Conservation (phyloP, 2,888 invertebrate species). For the Agelastica alni region DNA sequence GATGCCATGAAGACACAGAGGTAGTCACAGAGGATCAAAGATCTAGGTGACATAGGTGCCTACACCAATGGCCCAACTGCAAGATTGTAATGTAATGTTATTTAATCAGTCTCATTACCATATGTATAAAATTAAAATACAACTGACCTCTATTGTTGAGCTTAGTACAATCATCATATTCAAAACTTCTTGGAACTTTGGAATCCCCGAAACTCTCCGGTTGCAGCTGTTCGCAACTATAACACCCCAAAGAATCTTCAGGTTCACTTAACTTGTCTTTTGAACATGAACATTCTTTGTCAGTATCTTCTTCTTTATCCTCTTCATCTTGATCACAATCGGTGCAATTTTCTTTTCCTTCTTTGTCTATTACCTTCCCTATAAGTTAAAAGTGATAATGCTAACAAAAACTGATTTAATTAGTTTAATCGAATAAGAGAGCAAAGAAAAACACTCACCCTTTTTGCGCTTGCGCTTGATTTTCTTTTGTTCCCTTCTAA, state of each 20-base stretch:
- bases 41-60: too few species aligned
- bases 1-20: too few species aligned
- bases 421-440: not conserved
- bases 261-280: slow-evolving; percentile 10
- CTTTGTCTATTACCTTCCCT: slow-evolving; percentile 53
- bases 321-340: slow-evolving; percentile 50
- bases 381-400: not conserved
- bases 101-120: too few species aligned
- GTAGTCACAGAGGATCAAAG: too few species aligned
- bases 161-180: slow-evolving; percentile 23
- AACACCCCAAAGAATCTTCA: slow-evolving; percentile 34
- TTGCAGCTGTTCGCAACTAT: slow-evolving; percentile 36
- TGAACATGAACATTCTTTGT: slow-evolving; percentile 40
- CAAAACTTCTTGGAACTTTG: slow-evolving; percentile 15
- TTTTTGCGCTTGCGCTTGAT: slow-evolving; percentile 77
- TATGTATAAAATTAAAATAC: not conserved
- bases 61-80: too few species aligned
- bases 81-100: too few species aligned
- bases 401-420: too few species aligned
- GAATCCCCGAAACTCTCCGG: slow-evolving; percentile 14
- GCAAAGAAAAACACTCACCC: slow-evolving; percentile 57
- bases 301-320: slow-evolving; percentile 41
- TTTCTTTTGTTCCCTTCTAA: slow-evolving; percentile 86
- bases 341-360: slow-evolving; percentile 54
- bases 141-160: slow-evolving; percentile 20